Evolutionary conservation across 2,888 invertebrate genomes (phyloP), one percentile per base, ranked within the genome.

Genomic region (Macrosoma leucophasiata): DNA sequence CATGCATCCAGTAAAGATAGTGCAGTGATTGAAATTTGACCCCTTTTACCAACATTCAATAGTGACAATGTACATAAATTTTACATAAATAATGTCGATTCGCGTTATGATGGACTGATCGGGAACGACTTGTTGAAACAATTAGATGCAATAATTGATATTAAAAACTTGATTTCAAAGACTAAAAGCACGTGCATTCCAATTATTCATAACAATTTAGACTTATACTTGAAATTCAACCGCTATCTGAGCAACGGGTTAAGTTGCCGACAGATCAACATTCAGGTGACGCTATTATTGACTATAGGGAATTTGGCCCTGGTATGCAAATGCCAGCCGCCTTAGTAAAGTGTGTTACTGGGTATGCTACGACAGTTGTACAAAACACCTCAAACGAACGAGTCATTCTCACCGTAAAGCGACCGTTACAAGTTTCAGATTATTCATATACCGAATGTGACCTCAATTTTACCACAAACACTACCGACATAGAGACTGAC

Each of bases 311-410:
- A 23, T 44, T 44, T 26, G n/a, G 11, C 3, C 19, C 35, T 24
- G 38, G 36, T 3, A 36, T 44, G 7, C 9, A 33, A 11, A 44
- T 41, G 40, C 38, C 35, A 3, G 18, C 34, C 9, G 37, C 41
- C 4, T 8, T 38, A 8, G 36, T 44, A 6, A 41, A 22, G 8
- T 44, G 39, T 18, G 13, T 13, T 7, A 33, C 41, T 36, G 30
- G 33, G 6, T 38, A 26, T 14, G 43, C 41, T 2, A 21, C 28
- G 19, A 40, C 35, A 8, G 10, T 41, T n/a, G 36, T 39, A 11
- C 36, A 43, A 23, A 43, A 43, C 34, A 21, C 12, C 2, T 25
- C 19, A 15, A n/a, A 39, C 2, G 20, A 23, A 30, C 14, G 27
- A 18, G 11, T 27, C 12, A 22, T 13, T 8, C 26, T 33, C 14